Evolutionary conservation across 2,888 invertebrate species (phyloP), one percentile per base, ranked within the genome.

Genomic region (Cancer borealis): DNA sequence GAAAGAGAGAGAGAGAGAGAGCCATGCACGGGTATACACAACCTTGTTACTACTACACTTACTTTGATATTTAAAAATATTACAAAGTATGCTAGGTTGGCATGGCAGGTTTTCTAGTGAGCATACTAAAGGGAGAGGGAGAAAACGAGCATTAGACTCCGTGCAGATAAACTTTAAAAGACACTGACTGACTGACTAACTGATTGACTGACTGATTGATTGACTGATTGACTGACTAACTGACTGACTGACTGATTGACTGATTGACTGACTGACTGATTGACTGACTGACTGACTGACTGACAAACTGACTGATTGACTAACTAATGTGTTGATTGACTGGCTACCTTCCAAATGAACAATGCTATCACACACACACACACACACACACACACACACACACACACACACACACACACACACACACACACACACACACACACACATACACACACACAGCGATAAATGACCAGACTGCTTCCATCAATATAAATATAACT

Each of bases 51-150:
- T 45, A 66, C 60, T 79, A 94, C 46, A 95, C 95, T 95, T 94
- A 94, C 94, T 94, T 94, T 94, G 92, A 88, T 95, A 95, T 60
- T 95, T 94, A 93, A 95, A 95, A 88, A 95, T 94, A 93, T 95
- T 95, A 95, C 95, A 95, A 87, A 95, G 95, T 89, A 95, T 94
- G 94, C 93, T 94, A 94, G 94, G 95, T 88, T 92, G 95, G 87
- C 95, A 95, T 92, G 94, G 92, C 92, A 94, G 94, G 94, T 89
- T 91, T 91, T 92, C 94, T 92, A 94, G 94, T 87, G 94, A 88
- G 94, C 94, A 93, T 91, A 93, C 93, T 94, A 93, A 91, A 94
- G 92, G 92, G 92, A 88, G 87, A 88, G 79, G 88, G 87, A 94
- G 91, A 94, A 92, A 94, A 94, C 60, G 73, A 73, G 93, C 91